A percentile compares a stretch with the other conserved stretches of the same genome.
Conservation (phyloP, 2,113 vertebrate genomes). For the Dinomys branickii region DNA sequence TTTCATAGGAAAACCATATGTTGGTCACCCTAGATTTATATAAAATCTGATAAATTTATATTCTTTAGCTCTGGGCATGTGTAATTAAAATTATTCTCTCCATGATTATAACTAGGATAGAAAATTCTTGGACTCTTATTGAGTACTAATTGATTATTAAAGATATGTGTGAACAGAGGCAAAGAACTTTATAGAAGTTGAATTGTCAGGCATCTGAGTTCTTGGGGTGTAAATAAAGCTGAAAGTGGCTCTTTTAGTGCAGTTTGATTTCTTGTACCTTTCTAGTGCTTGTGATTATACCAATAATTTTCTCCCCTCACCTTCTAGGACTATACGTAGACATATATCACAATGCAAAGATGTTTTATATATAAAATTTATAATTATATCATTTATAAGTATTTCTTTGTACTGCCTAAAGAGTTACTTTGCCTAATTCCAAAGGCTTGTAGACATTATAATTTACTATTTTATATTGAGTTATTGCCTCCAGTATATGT, state of each 20-base stretch:
- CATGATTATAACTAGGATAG: conserved; percentile 9
- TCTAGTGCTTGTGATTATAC: conserved; percentile 33
- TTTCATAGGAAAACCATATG: background rate
- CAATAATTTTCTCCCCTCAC: conserved; percentile 30
- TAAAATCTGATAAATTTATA: conserved; percentile 19
- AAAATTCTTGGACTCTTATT: conserved; percentile 30
- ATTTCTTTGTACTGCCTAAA: conserved; percentile 25
- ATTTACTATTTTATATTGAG: conserved; percentile 43
- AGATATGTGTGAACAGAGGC: background rate
- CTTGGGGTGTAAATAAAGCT: background rate
- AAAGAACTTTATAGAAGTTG: background rate
- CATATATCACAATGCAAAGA: conserved; percentile 17
- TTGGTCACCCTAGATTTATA: background rate
- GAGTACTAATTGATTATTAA: conserved; percentile 41
- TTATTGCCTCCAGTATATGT: background rate
- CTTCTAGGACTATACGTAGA: conserved; percentile 5
- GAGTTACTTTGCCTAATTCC: conserved; percentile 20
- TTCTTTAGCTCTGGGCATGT: conserved; percentile 31
- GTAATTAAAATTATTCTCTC: conserved; percentile 30
- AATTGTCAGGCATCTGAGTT: conserved; percentile 19
- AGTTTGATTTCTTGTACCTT: background rate
- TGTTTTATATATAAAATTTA: conserved; percentile 32
- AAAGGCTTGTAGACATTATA: background rate
- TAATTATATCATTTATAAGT: conserved; percentile 48
- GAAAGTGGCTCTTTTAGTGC: background rate